These are phyloP conservation scores for Augiades crinisus DNA, from an alignment of 2,888 invertebrate species.

Conservation along the genomic window DNA sequence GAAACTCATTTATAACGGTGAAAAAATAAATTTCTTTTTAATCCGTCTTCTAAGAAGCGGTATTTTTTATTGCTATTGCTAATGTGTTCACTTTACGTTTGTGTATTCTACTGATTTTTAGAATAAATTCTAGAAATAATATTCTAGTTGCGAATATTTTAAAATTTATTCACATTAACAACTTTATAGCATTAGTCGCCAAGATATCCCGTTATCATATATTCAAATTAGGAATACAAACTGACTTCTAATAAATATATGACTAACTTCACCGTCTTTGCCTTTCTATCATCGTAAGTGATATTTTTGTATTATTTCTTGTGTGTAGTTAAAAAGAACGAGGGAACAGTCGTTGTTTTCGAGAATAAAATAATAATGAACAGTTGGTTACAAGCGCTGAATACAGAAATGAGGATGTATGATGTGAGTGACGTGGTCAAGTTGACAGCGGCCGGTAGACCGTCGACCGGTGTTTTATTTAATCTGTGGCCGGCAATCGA, in stretches of 20 bases:
- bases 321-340: constrained; percentile 3
- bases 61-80: no score
- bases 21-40: constrained; percentile 3
- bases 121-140: no score
- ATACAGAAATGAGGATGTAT: constrained; percentile 14
- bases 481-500: background rate
- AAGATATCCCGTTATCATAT: constrained; percentile 16
- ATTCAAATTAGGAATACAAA: constrained; percentile 19
- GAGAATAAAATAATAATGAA: constrained; percentile 20
- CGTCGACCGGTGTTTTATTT: background rate
- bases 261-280: constrained; percentile 11
- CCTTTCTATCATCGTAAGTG: constrained; percentile 16
- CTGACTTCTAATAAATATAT: no score
- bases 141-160: no score
- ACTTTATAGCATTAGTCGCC: no score
- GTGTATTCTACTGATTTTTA: no score
- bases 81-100: no score
- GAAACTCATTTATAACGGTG: constrained; percentile 12
- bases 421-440: constrained; percentile 20
- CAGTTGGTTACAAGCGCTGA: constrained; percentile 8
- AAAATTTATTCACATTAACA: no score
- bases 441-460: background rate
- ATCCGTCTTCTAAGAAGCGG: background rate
- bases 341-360: constrained; percentile 4
- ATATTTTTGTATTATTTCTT: background rate